Evolutionary conservation across 2,113 vertebrate genomes (phyloP).

Genomic region (Oryzias javanicus): DNA sequence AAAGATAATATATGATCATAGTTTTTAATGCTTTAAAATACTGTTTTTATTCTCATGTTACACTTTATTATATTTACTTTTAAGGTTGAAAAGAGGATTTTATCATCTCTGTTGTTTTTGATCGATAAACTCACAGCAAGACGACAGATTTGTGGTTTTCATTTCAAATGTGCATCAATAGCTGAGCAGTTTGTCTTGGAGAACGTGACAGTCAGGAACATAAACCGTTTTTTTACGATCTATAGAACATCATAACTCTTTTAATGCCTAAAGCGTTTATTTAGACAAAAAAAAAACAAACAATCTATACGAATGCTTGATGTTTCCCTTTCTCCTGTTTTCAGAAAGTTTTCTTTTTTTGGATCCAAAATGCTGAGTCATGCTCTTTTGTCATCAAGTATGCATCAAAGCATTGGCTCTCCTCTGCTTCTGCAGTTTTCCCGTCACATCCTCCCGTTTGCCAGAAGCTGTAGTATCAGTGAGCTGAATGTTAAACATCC

Average conservation of each 20-base stretch:
- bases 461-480: slow-evolving; percentile 17
- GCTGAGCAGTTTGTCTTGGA: neutral
- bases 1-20: too few relatives aligned
- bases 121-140: too few relatives aligned
- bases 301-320: too few relatives aligned
- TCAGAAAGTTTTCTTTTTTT: neutral
- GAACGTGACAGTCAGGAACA: neutral
- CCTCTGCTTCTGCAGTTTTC: neutral
- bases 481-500: slow-evolving; percentile 51
- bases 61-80: too few relatives aligned
- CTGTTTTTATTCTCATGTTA: too few relatives aligned
- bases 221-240: neutral
- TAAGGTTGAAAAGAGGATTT: too few relatives aligned
- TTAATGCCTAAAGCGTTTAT: too few relatives aligned
- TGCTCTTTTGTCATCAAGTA: slow-evolving; percentile 5
- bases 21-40: too few relatives aligned
- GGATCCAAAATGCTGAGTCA: slow-evolving; percentile 44
- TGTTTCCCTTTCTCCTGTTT: neutral
- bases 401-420: neutral
- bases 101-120: too few relatives aligned
- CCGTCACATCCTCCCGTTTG: slow-evolving; percentile 15
- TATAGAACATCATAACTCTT: too few relatives aligned
- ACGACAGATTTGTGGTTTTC: neutral
- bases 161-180: neutral
- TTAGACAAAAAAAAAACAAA: too few relatives aligned